Evolutionary conservation across 2,888 invertebrate genomes (phyloP).

Genomic region (Lasioglossum marginatum): DNA sequence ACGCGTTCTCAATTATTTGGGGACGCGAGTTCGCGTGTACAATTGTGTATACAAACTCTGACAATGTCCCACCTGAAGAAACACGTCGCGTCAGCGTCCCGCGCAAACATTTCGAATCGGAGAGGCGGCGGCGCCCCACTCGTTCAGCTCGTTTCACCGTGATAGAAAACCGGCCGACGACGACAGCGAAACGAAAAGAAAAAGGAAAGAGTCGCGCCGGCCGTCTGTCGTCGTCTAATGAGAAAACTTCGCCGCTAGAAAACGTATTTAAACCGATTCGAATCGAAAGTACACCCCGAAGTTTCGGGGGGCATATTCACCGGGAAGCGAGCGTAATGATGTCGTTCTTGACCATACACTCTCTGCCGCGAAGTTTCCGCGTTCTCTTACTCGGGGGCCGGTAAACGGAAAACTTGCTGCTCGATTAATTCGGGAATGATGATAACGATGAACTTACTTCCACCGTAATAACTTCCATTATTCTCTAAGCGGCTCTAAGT

Average conservation of each 20-base stretch:
- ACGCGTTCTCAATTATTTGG: neutral
- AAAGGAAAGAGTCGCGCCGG: neutral
- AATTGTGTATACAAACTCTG: neutral
- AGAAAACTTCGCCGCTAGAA: slow-evolving; percentile 45
- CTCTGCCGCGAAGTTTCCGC: slow-evolving; percentile 15
- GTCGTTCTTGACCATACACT: slow-evolving; percentile 27
- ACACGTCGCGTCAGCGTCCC: neutral
- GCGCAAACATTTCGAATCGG: neutral
- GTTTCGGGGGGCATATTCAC: slow-evolving; percentile 29
- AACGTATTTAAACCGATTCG: slow-evolving; percentile 37
- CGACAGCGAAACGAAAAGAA: neutral
- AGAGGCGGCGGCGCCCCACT: neutral
- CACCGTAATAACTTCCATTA: slow-evolving; percentile 5
- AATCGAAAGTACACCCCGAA: slow-evolving; percentile 18
- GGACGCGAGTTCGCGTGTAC: neutral
- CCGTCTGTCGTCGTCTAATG: slow-evolving; percentile 40
- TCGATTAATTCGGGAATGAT: slow-evolving; percentile 36
- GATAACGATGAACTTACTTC: slow-evolving; percentile 23
- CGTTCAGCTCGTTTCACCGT: neutral
- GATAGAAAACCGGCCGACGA: neutral
- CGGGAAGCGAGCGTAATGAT: slow-evolving; percentile 25
- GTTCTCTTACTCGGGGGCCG: neutral
- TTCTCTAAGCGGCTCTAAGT: slow-evolving; percentile 6
- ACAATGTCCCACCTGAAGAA: slow-evolving; percentile 2
- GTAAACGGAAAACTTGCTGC: slow-evolving; percentile 42